Percentiles rank a stretch among this genome's conserved stretches.
Conservation (phyloP, 1,140 invertebrate genomes). For the Gonioctena quinquepunctata region DNA sequence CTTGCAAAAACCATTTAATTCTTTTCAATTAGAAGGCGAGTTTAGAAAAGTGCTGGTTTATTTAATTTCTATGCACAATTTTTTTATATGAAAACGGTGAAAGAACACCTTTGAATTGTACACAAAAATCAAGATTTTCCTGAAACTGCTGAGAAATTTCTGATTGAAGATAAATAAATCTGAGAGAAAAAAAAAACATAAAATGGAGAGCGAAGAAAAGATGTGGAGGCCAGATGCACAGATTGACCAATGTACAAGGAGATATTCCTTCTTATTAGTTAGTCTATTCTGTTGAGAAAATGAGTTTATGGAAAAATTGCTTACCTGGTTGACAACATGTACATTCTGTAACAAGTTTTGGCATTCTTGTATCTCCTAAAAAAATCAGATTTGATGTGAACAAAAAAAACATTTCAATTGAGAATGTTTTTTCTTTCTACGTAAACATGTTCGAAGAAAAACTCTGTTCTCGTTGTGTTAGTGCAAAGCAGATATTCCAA, state of each 20-base stretch:
- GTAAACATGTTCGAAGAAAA: not conserved
- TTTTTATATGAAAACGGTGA: no score
- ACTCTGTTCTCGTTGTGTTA: not conserved
- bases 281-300: not conserved
- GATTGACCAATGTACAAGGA: slow-evolving; percentile 16
- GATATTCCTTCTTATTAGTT: not conserved
- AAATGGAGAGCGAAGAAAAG: no score
- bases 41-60: not conserved
- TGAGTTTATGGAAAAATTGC: not conserved
- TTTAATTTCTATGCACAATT: not conserved
- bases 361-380: slow-evolving; percentile 17
- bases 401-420: not conserved
- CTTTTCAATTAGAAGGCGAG: not conserved
- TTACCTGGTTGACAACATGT: slow-evolving; percentile 14
- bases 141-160: no score
- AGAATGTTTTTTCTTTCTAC: not conserved
- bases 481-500: not conserved
- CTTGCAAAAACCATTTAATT: not conserved
- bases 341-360: slow-evolving; percentile 9
- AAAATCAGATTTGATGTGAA: not conserved
- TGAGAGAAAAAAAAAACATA: no score
- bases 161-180: no score
- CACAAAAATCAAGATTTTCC: no score
- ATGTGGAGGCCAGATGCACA: slow-evolving; percentile 3
- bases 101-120: no score